phyloP scores from a whole-genome alignment of 2,888 invertebrate species.

The Crossocerus cetratus region DNA sequence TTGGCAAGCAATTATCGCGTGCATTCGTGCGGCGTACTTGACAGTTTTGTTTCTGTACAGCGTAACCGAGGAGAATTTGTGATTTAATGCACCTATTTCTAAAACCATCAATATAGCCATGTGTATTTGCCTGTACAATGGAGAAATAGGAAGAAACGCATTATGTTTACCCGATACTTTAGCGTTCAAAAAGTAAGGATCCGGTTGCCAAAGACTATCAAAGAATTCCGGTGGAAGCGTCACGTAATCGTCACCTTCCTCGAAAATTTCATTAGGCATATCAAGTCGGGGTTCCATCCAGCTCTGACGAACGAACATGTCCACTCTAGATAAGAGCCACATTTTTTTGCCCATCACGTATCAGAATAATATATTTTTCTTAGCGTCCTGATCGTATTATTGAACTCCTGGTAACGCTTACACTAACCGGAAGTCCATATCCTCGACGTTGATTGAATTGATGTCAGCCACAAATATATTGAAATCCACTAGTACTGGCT shows the following conservation, averaged over 20 bases:
- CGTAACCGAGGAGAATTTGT: slow-evolving; percentile 89
- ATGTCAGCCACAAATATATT: slow-evolving; percentile 91
- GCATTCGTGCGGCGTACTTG: slow-evolving; percentile 88
- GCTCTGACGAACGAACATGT: slow-evolving; percentile 89
- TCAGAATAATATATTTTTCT: background rate
- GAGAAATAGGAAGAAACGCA: background rate
- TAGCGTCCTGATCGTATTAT: slow-evolving; percentile 10
- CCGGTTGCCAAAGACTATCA: slow-evolving; percentile 92
- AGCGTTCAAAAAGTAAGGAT: slow-evolving; percentile 90
- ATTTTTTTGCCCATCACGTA: background rate
- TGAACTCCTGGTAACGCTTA: background rate
- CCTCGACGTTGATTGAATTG: slow-evolving; percentile 91
- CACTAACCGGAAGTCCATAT: slow-evolving; percentile 90
- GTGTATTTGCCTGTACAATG: background rate
- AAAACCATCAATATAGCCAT: slow-evolving; percentile 55
- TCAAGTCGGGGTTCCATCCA: slow-evolving; percentile 89
- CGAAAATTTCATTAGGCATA: slow-evolving; percentile 87
- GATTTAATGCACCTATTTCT: slow-evolving; percentile 90
- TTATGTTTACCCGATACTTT: slow-evolving; percentile 85
- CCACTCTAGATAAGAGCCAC: slow-evolving; percentile 80
- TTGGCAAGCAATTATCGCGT: slow-evolving; percentile 90
- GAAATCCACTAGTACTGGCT: slow-evolving; percentile 87
- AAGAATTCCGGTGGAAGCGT: slow-evolving; percentile 89
- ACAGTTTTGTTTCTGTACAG: slow-evolving; percentile 89
- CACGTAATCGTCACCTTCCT: slow-evolving; percentile 88